Conservation (phyloP, 1,140 invertebrate species). For the Drosophila neocordata region DNA sequence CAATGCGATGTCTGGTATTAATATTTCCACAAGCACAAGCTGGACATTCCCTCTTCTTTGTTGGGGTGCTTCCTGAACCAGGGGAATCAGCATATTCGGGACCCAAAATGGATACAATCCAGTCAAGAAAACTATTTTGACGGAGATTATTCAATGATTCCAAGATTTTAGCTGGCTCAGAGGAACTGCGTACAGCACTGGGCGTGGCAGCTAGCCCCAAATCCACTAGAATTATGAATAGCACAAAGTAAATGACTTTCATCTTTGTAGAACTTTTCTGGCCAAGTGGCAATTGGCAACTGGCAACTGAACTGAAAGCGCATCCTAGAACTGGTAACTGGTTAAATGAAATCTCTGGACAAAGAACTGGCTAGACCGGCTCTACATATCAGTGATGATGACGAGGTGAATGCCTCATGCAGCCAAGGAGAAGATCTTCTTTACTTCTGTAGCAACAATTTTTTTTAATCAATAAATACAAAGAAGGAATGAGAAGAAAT, state of each 20-base stretch:
- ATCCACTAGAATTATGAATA: slow-evolving; percentile 24
- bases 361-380: slow-evolving; percentile 64
- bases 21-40: slow-evolving; percentile 84
- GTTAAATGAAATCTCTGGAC: slow-evolving; percentile 35
- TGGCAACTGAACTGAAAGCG: slow-evolving; percentile 10
- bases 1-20: slow-evolving; percentile 86
- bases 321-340: slow-evolving; percentile 34
- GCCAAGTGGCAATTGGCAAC: slow-evolving; percentile 70
- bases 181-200: slow-evolving; percentile 30
- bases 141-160: slow-evolving; percentile 50
- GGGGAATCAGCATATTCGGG: slow-evolving; percentile 54
- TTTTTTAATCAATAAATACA: slow-evolving; percentile 61
- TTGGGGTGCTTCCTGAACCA: neutral
- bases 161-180: slow-evolving; percentile 64
- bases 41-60: slow-evolving; percentile 54
- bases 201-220: slow-evolving; percentile 40
- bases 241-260: slow-evolving; percentile 24
- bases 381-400: neutral
- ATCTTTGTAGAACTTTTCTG: slow-evolving; percentile 48
- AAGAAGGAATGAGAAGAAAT: slow-evolving; percentile 25
- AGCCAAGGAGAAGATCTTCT: neutral
- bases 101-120: slow-evolving; percentile 62
- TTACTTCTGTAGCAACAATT: slow-evolving; percentile 34
- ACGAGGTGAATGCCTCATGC: slow-evolving; percentile 49
- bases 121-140: slow-evolving; percentile 67